Conservation (phyloP, 2,113 vertebrate genomes). For the Rhabdornis inornatus region DNA sequence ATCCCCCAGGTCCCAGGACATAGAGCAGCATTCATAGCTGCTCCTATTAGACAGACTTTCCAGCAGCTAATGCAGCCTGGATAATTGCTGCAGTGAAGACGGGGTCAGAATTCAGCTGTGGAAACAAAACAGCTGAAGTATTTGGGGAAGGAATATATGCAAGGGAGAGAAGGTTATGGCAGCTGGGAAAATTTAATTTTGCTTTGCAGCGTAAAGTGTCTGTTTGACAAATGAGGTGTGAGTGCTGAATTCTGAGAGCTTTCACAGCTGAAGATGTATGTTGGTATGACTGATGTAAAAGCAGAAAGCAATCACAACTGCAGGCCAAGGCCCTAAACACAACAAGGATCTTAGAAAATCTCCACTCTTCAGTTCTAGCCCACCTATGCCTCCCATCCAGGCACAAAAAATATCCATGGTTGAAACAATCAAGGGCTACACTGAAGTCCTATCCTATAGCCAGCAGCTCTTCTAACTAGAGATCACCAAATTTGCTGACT, state of each 20-base stretch:
- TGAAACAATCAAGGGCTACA: neutral
- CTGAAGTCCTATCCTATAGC: neutral
- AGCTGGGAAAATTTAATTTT: slow-evolving; percentile 4
- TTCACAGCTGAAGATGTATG: neutral
- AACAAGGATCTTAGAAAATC: neutral
- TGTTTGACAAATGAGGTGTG: neutral
- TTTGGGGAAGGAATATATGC: neutral
- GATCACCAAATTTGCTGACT: neutral
- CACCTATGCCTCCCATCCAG: neutral
- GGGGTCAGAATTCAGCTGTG: neutral
- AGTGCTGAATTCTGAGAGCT: neutral
- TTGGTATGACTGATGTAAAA: neutral
- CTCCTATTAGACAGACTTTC: neutral
- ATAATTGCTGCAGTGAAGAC: neutral
- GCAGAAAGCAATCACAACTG: neutral
- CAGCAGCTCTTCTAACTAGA: neutral
- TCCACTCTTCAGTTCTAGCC: neutral
- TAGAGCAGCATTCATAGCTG: neutral
- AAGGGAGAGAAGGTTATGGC: neutral
- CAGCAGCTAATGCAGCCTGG: neutral
- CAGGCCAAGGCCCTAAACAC: neutral
- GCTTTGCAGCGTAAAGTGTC: neutral
- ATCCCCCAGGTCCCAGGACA: neutral
- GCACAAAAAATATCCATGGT: neutral
- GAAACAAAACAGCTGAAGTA: neutral